Evolutionary conservation across 2,888 invertebrate genomes (phyloP).

Genomic region (Brassicogethes aeneus): DNA sequence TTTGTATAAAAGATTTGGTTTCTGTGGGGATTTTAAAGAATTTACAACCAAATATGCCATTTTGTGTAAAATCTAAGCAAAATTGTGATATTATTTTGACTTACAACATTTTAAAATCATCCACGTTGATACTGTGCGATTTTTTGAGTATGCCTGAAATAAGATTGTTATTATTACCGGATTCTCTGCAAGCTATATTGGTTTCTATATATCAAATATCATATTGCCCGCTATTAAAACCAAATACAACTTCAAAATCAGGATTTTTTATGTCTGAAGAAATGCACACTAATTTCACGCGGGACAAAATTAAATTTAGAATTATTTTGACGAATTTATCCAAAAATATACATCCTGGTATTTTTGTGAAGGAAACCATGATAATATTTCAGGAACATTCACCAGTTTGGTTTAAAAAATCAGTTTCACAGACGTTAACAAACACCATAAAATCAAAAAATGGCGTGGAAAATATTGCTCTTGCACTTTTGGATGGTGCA

Average conservation of each 20-base stretch:
- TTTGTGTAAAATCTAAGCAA: conserved; percentile 15
- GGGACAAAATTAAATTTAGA: conserved; percentile 46
- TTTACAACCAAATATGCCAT: conserved; percentile 47
- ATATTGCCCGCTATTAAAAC: conserved; percentile 59
- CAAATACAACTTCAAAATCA: conserved; percentile 24
- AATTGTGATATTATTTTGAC: conserved; percentile 40
- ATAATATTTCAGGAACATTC: conserved; percentile 50
- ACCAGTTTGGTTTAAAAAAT: conserved; percentile 55
- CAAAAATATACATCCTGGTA: conserved; percentile 49
- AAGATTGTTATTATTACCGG: conserved; percentile 47
- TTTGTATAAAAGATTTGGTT: conserved; percentile 52
- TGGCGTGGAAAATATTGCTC: conserved; percentile 56
- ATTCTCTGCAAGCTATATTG: conserved; percentile 52
- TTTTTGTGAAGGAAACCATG: conserved; percentile 61
- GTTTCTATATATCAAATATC: conserved; percentile 61
- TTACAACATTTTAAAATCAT: conserved; percentile 44
- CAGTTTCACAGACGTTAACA: conserved; percentile 52
- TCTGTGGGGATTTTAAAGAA: conserved; percentile 58
- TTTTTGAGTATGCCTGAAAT: conserved; percentile 46
- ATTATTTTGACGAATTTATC: conserved; percentile 45
- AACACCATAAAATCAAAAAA: conserved; percentile 48
- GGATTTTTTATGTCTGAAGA: conserved; percentile 48
- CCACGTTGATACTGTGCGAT: conserved; percentile 44
- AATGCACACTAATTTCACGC: conserved; percentile 44
- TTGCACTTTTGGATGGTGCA: conserved; percentile 48